phyloP scores from a whole-genome alignment of 37 sponge, comb jelly and placozoan species.

The Spongilla lacustris region DNA sequence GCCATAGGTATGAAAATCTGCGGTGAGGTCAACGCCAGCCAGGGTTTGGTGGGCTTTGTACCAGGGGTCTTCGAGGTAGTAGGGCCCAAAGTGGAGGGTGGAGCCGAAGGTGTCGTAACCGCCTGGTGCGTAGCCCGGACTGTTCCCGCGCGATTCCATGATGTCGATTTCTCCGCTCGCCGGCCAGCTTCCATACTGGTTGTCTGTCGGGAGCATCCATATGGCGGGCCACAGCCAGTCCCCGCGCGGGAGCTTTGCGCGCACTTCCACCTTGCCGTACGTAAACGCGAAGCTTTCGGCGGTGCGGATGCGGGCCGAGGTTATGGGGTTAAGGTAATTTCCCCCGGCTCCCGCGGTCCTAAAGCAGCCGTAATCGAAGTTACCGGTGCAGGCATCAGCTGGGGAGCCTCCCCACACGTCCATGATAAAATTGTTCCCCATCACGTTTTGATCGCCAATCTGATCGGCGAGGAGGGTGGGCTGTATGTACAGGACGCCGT shows the following conservation, averaged over 20 bases:
- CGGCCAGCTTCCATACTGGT: conserved; percentile 83
- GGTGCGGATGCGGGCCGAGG: conserved; percentile 70
- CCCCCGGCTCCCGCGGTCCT: conserved; percentile 66
- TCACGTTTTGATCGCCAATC: conserved; percentile 64
- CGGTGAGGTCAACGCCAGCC: conserved; percentile 47
- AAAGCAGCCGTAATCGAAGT: conserved; percentile 65
- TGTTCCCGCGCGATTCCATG: conserved; percentile 83
- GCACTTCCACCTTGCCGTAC: conserved; percentile 75
- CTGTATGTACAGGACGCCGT: conserved; percentile 71
- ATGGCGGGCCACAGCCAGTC: conserved; percentile 90
- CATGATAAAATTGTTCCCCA: conserved; percentile 48
- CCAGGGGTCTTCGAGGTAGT: conserved; percentile 35
- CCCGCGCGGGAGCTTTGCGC: conserved; percentile 74
- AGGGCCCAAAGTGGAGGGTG: conserved; percentile 78
- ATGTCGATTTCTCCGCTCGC: conserved; percentile 91
- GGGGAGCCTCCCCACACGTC: conserved; percentile 83
- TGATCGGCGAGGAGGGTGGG: conserved; percentile 72
- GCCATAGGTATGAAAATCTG: conserved; percentile 76
- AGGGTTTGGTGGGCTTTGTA: conserved; percentile 28
- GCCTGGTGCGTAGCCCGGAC: conserved; percentile 67
- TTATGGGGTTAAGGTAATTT: conserved; percentile 79
- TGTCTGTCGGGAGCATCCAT: conserved; percentile 72
- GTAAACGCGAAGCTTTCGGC: conserved; percentile 69
- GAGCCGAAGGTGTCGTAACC: conserved; percentile 73
- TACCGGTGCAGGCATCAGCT: conserved; percentile 65